These are phyloP conservation scores for Ginglymostoma cirratum DNA, from an alignment of 2,113 vertebrate genomes.

Conservation along the genomic window DNA sequence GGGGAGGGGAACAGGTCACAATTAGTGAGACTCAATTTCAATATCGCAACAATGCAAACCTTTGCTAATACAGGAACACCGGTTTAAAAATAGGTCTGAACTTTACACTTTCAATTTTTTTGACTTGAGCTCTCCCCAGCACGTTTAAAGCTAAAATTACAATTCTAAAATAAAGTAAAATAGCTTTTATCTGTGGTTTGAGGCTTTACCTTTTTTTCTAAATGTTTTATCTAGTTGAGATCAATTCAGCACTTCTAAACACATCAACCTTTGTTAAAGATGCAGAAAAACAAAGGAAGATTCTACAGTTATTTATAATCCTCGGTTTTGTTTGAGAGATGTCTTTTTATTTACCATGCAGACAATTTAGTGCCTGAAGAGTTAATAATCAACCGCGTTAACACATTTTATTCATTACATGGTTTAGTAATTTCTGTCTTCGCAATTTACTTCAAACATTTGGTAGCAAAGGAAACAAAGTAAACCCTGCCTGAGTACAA, in stretches of 20 bases:
- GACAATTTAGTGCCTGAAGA: conserved; percentile 5
- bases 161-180: neutral
- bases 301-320: neutral
- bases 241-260: neutral
- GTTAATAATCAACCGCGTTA: conserved; percentile 24
- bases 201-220: neutral
- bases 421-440: conserved; percentile 34
- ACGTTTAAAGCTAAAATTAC: neutral
- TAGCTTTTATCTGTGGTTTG: no score
- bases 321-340: neutral
- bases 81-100: neutral
- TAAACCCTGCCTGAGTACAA: conserved; percentile 17
- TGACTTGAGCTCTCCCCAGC: neutral
- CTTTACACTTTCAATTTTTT: no score
- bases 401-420: conserved; percentile 34
- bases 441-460: conserved; percentile 37
- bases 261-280: neutral
- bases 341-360: neutral
- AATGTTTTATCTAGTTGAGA: neutral
- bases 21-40: neutral
- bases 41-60: neutral
- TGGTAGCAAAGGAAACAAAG: conserved; percentile 35
- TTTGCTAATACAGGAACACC: neutral
- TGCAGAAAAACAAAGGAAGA: neutral
- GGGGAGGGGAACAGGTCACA: no score